Base-by-base conservation (phyloP, 2,113 vertebrate species). In the Dolichallabes microphthalmus region DNA sequence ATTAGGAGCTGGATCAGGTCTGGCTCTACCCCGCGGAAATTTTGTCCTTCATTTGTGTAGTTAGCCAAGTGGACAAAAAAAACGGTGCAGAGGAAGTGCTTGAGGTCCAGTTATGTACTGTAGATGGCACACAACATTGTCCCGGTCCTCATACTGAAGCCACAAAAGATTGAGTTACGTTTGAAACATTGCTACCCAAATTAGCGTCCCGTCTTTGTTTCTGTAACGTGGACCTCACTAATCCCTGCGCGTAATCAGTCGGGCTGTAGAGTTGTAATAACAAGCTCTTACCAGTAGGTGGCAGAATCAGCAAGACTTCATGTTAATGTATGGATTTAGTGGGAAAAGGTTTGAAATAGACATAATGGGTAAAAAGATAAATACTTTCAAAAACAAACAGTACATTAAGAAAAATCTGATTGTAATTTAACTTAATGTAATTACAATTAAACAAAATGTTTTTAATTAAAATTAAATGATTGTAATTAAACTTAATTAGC, bases 271-370 rank as follows among this genome's bases (percentile, higher is more conserved):
- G 32, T 14, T 58, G 66, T 25, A 58, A 60, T 73, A 63, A 45
- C 63, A 63, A 4, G 13, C 19, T 75, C 1, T 50, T 17, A 63
- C 69, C 82, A 75, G 71, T 30, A 83, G 82, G 82, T 61, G 82
- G 52, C 71, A 82, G n/a, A 13, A 35, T 78, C 53, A 58, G 30
- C n/a, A 76, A 76, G 52, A 10, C 27, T 20, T 32, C 15, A 10
- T 52, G 45, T 2, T 74, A 12, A 13, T 2, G 2, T 35, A 27
- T 69, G 14, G 39, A 58, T 4, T 58, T 50, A 7, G 25, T 66
- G 19, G 32, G 52, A 52, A 52, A 15, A 53, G 27, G 7, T 45
- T 45, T 45, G 45, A 19, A 25, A 57, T 11, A 50, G 11, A 66
- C 19, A 55, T 9, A 57, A 30, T 4, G 17, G 17, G 12, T 52